Conservation (phyloP, 2,113 vertebrate genomes). For the Pseudorasbora parva region DNA sequence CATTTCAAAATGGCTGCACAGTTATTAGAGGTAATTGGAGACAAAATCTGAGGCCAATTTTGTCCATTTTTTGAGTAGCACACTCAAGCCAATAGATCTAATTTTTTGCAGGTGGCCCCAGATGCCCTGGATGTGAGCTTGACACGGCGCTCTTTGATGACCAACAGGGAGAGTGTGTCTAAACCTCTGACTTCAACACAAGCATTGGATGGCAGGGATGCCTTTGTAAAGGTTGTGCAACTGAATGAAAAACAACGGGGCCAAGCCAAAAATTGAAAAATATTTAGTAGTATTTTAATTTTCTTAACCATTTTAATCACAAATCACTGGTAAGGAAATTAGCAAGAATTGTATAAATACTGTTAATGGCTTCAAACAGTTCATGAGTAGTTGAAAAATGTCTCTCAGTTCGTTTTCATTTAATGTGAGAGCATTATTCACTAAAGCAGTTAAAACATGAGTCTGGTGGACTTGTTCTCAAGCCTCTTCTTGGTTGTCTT, state of each 20-base stretch:
- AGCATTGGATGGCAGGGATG: slow-evolving; percentile 87
- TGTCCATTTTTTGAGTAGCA: neutral
- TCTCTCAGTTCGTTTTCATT: too few relatives aligned
- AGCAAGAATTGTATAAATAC: too few relatives aligned
- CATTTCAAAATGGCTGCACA: slow-evolving; percentile 80
- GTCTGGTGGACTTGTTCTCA: too few relatives aligned
- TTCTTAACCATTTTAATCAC: too few relatives aligned
- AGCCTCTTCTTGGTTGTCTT: too few relatives aligned
- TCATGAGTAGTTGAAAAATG: too few relatives aligned
- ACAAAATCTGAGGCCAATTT: neutral
- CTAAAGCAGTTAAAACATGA: too few relatives aligned
- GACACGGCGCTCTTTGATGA: slow-evolving; percentile 84
- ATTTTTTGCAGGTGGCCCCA: slow-evolving; percentile 79
- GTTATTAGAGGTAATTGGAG: slow-evolving; percentile 84
- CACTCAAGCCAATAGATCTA: neutral
- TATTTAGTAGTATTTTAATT: too few relatives aligned
- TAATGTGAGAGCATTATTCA: too few relatives aligned
- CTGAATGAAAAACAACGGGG: neutral
- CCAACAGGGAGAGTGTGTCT: slow-evolving; percentile 85
- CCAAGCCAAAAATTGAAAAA: too few relatives aligned
- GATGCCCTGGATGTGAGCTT: slow-evolving; percentile 81
- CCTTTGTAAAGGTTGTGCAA: slow-evolving; percentile 87
- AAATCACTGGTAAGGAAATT: too few relatives aligned
- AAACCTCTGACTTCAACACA: slow-evolving; percentile 81
- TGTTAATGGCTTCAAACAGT: too few relatives aligned